Conservation (phyloP, 2,113 vertebrate species). For the Sander vitreus region DNA sequence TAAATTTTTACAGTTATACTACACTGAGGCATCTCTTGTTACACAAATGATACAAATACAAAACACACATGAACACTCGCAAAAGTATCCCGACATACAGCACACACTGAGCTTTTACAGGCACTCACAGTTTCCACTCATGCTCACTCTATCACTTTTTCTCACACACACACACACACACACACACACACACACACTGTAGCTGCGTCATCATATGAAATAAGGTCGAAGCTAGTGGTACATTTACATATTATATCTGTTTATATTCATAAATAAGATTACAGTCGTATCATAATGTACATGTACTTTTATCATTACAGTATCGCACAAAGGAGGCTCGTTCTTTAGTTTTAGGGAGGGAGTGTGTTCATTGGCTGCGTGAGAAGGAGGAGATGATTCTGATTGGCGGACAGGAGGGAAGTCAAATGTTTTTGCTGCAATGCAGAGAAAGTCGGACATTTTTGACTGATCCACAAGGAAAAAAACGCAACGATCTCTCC, state of each 20-base stretch:
- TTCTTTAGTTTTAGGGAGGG: conserved; percentile 40
- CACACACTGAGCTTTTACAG: conserved; percentile 48
- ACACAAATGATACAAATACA: conserved; percentile 78
- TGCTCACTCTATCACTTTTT: not conserved
- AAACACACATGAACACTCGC: conserved; percentile 64
- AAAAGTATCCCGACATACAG: conserved; percentile 36
- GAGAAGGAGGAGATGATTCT: conserved; percentile 39
- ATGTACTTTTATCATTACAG: conserved; percentile 67
- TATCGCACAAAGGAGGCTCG: conserved; percentile 49
- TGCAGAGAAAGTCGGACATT: not conserved
- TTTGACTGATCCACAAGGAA: not conserved
- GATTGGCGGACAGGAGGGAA: conserved; percentile 23
- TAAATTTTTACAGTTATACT: conserved; percentile 60
- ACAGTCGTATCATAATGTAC: conserved; percentile 76
- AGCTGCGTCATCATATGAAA: conserved; percentile 77
- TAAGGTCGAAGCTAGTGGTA: conserved; percentile 74
- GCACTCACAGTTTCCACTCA: conserved; percentile 39
- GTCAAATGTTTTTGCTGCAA: conserved; percentile 5
- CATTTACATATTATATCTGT: conserved; percentile 78
- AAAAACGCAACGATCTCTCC: not conserved
- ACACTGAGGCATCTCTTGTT: conserved; percentile 73
- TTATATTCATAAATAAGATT: conserved; percentile 78
- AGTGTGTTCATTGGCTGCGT: conserved; percentile 5
- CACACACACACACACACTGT: conserved; percentile 41
- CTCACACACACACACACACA: conserved; percentile 39